A percentile compares a stretch with the other conserved stretches of the same genome.
Evolutionary conservation across 2,888 invertebrate genomes (phyloP).

Genomic region (Orthosia gothica): DNA sequence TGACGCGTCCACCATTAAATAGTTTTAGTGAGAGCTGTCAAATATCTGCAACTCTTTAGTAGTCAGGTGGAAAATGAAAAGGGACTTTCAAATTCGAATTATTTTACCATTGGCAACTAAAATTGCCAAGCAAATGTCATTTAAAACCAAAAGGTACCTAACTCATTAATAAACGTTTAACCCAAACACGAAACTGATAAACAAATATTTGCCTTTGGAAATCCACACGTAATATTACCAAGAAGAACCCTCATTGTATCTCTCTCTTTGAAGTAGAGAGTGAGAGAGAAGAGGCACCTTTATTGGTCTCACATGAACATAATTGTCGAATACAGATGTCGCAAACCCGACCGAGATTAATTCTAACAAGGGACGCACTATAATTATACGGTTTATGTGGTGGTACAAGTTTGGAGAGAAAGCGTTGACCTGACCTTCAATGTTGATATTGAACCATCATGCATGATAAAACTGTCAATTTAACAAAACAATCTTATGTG

Average conservation of each 20-base stretch:
- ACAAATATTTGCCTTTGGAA: constrained; percentile 69
- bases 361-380: constrained; percentile 89
- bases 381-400: constrained; percentile 81
- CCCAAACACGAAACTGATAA: constrained; percentile 66
- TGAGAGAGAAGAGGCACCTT: constrained; percentile 64
- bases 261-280: constrained; percentile 47
- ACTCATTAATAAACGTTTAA: constrained; percentile 66
- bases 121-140: constrained; percentile 31
- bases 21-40: background rate
- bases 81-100: background rate
- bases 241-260: constrained; percentile 58
- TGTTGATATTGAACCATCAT: no score
- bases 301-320: constrained; percentile 85
- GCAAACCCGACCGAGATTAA: constrained; percentile 87
- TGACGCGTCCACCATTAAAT: no score
- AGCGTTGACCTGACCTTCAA: background rate
- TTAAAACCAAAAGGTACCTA: constrained; percentile 50
- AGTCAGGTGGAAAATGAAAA: background rate
- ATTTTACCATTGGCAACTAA: constrained; percentile 15
- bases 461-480: no score
- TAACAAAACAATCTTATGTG: no score
- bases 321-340: constrained; percentile 90
- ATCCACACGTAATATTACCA: constrained; percentile 69
- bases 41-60: background rate
- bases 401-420: constrained; percentile 63